A percentile compares a stretch with the other conserved stretches of the same genome.
These are phyloP conservation scores for Nanorana parkeri DNA, from an alignment of 2,113 vertebrate species.

Conservation along the genomic window DNA sequence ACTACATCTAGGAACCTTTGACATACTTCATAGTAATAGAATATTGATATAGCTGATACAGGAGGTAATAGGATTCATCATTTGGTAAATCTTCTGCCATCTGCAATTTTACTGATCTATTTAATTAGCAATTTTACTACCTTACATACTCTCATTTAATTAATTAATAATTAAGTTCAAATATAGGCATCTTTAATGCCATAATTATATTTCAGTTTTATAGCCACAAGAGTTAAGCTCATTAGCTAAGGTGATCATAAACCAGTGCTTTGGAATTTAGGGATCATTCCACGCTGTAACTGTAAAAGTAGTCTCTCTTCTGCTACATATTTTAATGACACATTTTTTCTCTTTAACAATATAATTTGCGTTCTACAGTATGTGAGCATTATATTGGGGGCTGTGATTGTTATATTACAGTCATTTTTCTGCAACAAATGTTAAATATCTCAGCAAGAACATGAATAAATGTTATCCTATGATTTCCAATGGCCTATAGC, in stretches of 20 bases:
- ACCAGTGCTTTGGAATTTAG: constrained; percentile 70
- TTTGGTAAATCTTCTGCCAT: constrained; percentile 81
- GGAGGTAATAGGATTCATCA: constrained; percentile 75
- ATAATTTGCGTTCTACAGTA: constrained; percentile 35
- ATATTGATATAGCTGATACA: constrained; percentile 90
- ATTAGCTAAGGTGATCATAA: constrained; percentile 78
- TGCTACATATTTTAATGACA: constrained; percentile 58
- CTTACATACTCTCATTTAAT: constrained; percentile 86
- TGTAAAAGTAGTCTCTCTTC: constrained; percentile 60
- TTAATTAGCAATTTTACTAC: constrained; percentile 90
- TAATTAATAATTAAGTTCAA: constrained; percentile 92
- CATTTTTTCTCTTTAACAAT: constrained; percentile 50
- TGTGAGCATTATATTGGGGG: neutral
- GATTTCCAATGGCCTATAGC: neutral
- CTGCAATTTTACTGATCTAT: constrained; percentile 80
- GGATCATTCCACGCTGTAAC: constrained; percentile 57
- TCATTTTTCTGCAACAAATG: constrained; percentile 16
- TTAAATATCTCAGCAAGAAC: neutral
- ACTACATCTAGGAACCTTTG: constrained; percentile 81
- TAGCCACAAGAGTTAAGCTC: constrained; percentile 82
- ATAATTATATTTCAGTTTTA: constrained; percentile 91
- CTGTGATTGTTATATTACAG: neutral
- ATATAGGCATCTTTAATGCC: constrained; percentile 91
- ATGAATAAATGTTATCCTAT: no score
- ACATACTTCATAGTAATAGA: constrained; percentile 89